These are phyloP conservation scores for Drosophila peninsularis DNA, from an alignment of 2,888 invertebrate species.

Conservation along the genomic window DNA sequence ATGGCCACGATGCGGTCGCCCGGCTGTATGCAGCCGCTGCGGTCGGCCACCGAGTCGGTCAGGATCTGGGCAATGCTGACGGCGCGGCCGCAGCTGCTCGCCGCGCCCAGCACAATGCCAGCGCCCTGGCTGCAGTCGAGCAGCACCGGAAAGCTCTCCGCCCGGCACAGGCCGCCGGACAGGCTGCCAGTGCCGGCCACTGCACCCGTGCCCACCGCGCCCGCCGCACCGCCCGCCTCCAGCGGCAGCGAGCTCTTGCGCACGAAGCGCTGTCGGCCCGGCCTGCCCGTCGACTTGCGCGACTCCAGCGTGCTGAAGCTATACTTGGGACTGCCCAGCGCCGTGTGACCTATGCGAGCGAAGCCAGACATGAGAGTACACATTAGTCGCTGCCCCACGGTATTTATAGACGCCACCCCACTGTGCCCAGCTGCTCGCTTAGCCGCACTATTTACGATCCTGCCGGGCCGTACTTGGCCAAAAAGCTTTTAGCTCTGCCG, in stretches of 20 bases:
- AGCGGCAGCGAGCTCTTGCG: conserved; percentile 86
- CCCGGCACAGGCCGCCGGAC: conserved; percentile 80
- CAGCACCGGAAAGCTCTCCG: conserved; percentile 84
- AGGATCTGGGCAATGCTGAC: conserved; percentile 83
- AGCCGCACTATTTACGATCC: conserved; percentile 25
- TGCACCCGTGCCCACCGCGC: conserved; percentile 6
- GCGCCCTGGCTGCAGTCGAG: conserved; percentile 85
- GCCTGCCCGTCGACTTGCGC: conserved; percentile 84
- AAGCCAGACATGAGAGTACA: conserved; percentile 9
- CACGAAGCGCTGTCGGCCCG: conserved; percentile 83
- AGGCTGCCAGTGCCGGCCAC: conserved; percentile 55
- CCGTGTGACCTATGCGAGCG: conserved; percentile 76
- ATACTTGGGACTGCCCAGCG: conserved; percentile 85
- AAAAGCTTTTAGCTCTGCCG: conserved; percentile 56
- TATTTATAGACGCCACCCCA: conserved; percentile 47
- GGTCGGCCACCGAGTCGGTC: conserved; percentile 85
- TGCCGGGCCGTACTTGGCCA: conserved; percentile 55
- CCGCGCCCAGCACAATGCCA: conserved; percentile 81
- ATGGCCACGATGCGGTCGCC: conserved; percentile 94
- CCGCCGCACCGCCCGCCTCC: conserved; percentile 64
- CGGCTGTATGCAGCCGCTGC: conserved; percentile 90
- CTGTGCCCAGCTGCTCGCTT: conserved; percentile 51
- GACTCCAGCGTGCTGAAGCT: conserved; percentile 87
- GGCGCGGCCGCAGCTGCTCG: conserved; percentile 81
- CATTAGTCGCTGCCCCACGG: conserved; percentile 12